Conservation (phyloP, 2,113 vertebrate species). For the Psephotus haematonotus region DNA sequence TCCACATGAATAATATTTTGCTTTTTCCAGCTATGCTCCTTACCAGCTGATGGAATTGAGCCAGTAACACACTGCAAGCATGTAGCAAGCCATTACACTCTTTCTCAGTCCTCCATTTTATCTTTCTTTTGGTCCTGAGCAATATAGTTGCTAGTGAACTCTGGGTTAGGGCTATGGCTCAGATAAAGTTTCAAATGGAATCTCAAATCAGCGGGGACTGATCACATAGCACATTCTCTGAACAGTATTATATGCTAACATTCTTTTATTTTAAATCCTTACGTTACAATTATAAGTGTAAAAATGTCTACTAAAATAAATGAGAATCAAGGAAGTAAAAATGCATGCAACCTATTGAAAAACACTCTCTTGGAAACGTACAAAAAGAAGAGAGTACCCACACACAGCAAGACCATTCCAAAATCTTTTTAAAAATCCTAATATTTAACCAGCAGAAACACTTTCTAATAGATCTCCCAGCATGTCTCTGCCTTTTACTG, state of each 20-base stretch:
- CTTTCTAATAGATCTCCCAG: background rate
- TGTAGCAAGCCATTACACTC: background rate
- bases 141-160: background rate
- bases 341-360: background rate
- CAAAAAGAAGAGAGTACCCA: background rate
- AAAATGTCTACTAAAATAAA: background rate
- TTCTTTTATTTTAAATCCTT: background rate
- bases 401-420: background rate
- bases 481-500: background rate
- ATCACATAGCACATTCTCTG: background rate
- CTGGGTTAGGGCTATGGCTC: rapidly evolving
- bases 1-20: background rate
- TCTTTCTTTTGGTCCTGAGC: background rate
- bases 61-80: background rate
- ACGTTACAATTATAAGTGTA: background rate
- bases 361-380: background rate
- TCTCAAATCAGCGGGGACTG: background rate
- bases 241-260: background rate
- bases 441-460: background rate
- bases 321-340: background rate
- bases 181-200: background rate
- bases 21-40: background rate
- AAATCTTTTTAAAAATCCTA: background rate
- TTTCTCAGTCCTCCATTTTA: background rate
- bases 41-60: background rate